Conservation (phyloP, 1,140 invertebrate genomes). For the Ladona fulva region DNA sequence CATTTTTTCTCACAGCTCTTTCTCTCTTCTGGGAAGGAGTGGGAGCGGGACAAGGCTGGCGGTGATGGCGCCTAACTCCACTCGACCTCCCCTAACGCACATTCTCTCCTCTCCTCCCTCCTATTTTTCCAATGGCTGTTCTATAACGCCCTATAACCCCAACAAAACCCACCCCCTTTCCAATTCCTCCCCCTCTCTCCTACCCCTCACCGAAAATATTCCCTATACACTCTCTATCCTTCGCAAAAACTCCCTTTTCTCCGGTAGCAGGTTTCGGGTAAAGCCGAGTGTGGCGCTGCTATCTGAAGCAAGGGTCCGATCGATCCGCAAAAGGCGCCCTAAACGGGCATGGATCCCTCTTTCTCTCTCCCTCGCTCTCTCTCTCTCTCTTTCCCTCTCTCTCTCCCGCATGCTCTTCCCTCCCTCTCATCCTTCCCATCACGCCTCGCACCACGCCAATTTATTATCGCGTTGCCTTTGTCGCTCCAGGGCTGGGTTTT, state of each 20-base stretch:
- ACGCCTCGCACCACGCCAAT: constrained; percentile 1
- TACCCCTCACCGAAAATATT: not conserved
- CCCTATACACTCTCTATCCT: not conserved
- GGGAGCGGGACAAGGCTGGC: not conserved
- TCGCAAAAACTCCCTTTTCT: not conserved
- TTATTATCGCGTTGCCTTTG: constrained; percentile 9
- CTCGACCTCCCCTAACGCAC: not conserved
- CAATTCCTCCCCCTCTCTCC: not conserved
- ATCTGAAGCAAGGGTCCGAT: not conserved
- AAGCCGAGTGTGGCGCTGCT: not conserved
- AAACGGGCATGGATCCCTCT: not conserved
- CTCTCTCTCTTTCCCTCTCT: not conserved
- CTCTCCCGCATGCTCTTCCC: not conserved
- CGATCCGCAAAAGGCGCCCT: not conserved
- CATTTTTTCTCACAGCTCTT: too few species aligned
- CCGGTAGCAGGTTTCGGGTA: not conserved
- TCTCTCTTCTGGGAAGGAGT: not conserved
- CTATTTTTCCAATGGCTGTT: not conserved
- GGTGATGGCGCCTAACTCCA: not conserved
- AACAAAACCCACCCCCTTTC: not conserved
- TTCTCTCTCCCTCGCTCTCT: not conserved
- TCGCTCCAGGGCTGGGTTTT: not conserved
- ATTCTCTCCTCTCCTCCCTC: not conserved
- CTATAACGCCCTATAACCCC: not conserved
- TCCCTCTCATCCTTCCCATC: not conserved